Evolutionary conservation across 2,797 vertebrate genomes (phyloP), one percentile per base, ranked within the genome.

Genomic region (Lagodon rhomboides): DNA sequence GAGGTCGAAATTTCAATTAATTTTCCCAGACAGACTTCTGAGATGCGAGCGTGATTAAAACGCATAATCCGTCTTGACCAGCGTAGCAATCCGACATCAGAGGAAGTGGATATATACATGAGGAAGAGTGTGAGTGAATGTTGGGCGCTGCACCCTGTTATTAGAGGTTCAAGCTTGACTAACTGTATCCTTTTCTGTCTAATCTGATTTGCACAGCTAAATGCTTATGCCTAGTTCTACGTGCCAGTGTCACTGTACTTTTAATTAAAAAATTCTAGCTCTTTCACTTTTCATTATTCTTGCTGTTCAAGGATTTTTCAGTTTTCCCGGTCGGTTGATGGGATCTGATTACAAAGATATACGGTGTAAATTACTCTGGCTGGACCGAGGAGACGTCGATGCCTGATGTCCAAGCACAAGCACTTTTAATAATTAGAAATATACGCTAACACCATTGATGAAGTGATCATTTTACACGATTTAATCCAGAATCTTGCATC

Each of bases 1-100:
- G 89, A 90, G 82, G 82, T 78, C 81, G 80, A 92, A 91, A 90
- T 93, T 94, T 91, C 84, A 91, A 94, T 94, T 92, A 93, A 88
- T 87, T 92, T 81, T 83, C 77, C 89, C 84, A 89, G 88, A 93
- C 91, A 85, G 90, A 90, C 66, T 80, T 70, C 60, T 47, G 84
- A 93, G 92, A 94, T 95, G 88, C 60, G 63, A 71, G 81, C 59
- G 79, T 89, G 90, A 95, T 95, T 93, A 80, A 84, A 91, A 90
- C 86, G 72, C 79, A 66, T 92, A 93, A 95, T 94, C 82, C 85
- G 77, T 87, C 91, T 81, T 92, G 92, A 91, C 86, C 88, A 79
- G 89, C 80, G 59, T 91, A 83, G 82, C 87, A 93, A 92, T 87
- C 76, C 80, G 38, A 86, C 73, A 90, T 90, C 88, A 89, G 85